Percentiles rank a stretch among this genome's conserved stretches.
These are phyloP conservation scores for fruit fly (Drosophila melanogaster) DNA, from an alignment of 1,140 invertebrate species.

Conservation along the genomic window Release_6_plus_ISO1_MT NT_033777.3:13449501-13450000, in stretches of 20 bases:
- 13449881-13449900: too few relatives aligned
- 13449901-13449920: too few relatives aligned
- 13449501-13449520: constrained; percentile 33
- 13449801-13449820: too few relatives aligned
- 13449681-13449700: background rate
- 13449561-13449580: background rate
- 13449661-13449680: background rate
- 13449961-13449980: too few relatives aligned
- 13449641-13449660: background rate
- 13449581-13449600: background rate
- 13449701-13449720: background rate
- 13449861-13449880: too few relatives aligned
- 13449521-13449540: background rate
- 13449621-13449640: background rate
- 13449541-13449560: background rate
- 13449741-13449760: background rate
- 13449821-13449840: too few relatives aligned
- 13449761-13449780: too few relatives aligned
- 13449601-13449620: background rate
- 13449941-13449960: background rate
- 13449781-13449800: too few relatives aligned
- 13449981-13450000: background rate
- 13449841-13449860: too few relatives aligned
- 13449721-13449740: background rate
- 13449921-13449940: too few relatives aligned